Evolutionary conservation across 1,140 invertebrate genomes (phyloP).

Genomic region (Conopomorpha cramerella): DNA sequence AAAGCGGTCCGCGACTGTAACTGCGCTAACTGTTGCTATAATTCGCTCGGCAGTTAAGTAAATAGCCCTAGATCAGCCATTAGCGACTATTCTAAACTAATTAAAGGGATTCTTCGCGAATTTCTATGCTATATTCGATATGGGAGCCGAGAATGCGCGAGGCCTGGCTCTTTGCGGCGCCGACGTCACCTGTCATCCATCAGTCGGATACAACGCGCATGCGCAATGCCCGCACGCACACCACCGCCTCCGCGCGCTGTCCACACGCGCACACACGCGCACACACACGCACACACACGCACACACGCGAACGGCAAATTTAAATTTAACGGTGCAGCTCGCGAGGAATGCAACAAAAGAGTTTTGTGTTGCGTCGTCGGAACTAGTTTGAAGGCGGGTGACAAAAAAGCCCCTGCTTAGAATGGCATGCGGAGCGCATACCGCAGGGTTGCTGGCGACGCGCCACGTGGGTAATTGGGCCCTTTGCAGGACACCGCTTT

Average conservation of each 20-base stretch:
- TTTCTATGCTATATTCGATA: conserved; percentile 15
- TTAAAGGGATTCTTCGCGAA: conserved; percentile 15
- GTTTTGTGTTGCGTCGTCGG: conserved; percentile 25
- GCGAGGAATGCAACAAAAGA: conserved; percentile 45
- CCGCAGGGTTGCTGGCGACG: no score
- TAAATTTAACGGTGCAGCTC: conserved; percentile 49
- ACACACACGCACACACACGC: conserved; percentile 10
- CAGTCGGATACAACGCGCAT: conserved; percentile 47
- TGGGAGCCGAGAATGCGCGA: conserved; percentile 8
- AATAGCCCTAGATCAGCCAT: no score
- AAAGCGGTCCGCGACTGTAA: no score
- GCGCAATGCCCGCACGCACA: conserved; percentile 25
- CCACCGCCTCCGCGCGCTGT: conserved; percentile 13
- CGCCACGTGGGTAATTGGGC: no score
- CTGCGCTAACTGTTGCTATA: no score
- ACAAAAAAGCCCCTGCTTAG: conserved; percentile 21
- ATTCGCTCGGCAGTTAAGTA: no score
- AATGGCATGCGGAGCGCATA: conserved; percentile 11
- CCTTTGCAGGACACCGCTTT: no score
- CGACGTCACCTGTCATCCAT: conserved; percentile 55
- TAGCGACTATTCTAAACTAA: conserved; percentile 13
- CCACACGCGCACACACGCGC: conserved; percentile 6
- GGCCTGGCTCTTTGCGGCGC: conserved; percentile 34
- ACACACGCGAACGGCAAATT: conserved; percentile 22
- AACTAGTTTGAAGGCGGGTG: conserved; percentile 10